Evolutionary conservation across 2,888 invertebrate genomes (phyloP), one percentile per base, ranked within the genome.

Genomic region (Dicycla oo): DNA sequence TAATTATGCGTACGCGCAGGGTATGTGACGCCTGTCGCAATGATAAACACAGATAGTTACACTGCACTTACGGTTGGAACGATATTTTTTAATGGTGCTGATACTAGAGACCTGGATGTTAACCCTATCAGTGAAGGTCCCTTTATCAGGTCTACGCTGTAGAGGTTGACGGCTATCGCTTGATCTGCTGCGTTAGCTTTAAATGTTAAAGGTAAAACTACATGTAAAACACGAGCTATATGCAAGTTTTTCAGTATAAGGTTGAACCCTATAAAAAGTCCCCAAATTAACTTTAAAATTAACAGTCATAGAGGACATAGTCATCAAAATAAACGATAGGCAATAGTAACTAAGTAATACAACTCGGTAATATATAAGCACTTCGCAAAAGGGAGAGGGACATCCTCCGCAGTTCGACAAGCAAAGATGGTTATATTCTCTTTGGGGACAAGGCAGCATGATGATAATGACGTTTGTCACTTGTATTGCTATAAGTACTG

Each of bases 1-100:
- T 88, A 87, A 88, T 89, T 89, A 89, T 90, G 91, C 88, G 88
- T 87, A 78, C 84, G 87, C 84, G 84, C 82, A 76, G 75, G 80
- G 74, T 81, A 80, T 82, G 88, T 87, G 87, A 85, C 88, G 87
- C 83, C 79, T 74, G 83, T 79, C 76, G 79, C 82, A 77, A 78
- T 63, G 81, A 81, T 81, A 78, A n/a, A 61, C 54, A n/a, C 20
- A n/a, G 81, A 73, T 81, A 80, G 82, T 80, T 66, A 82, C 80
- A 67, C 81, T 75, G 75, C 69, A 75, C 70, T 75, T 74, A 67
- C 71, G 38, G 65, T 40, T 54, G 4, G 43, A 69, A 60, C 53
- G 34, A 66, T 67, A 63, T 43, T 57, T 34, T 62, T 63, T 51
- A 56, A 62, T 66, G 23, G 54, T 58, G 15, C n/a, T 34, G 4